phyloP scores from a whole-genome alignment of 92 coral and sea anemone species.

The Parazoanthus swiftii region DNA sequence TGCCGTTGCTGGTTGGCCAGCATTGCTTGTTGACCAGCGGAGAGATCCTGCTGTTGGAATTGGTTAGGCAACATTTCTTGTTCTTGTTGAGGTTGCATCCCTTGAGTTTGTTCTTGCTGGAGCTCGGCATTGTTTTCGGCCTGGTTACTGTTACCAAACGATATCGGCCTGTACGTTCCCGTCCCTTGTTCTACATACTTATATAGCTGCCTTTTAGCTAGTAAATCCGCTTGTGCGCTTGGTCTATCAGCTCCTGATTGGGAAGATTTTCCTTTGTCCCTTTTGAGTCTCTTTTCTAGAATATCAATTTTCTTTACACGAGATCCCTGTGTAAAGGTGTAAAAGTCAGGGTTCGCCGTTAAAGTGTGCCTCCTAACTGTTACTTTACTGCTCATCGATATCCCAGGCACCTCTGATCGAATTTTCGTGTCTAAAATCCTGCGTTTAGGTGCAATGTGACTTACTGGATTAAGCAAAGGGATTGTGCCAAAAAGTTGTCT shows the following conservation, averaged over 20 bases:
- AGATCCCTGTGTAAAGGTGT: background rate
- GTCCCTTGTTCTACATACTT: background rate
- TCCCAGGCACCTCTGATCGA: conserved; percentile 62
- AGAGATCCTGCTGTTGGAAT: conserved; percentile 1
- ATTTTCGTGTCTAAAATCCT: background rate
- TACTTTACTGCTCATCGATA: background rate
- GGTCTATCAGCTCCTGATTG: background rate
- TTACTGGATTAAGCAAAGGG: conserved; percentile 73
- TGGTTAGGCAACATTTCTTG: conserved; percentile 13
- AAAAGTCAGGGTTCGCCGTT: background rate
- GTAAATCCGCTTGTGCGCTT: background rate
- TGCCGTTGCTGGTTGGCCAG: conserved; percentile 45
- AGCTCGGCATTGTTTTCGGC: background rate
- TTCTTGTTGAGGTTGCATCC: background rate
- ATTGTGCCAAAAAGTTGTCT: conserved; percentile 90
- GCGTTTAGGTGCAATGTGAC: conserved; percentile 7
- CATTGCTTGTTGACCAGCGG: conserved; percentile 39
- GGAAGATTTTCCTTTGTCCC: background rate
- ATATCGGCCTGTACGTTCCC: background rate
- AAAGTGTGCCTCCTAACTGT: background rate
- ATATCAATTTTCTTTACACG: background rate
- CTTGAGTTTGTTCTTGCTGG: conserved; percentile 5
- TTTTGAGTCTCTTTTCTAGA: conserved; percentile 10
- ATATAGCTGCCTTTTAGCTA: conserved; percentile 29
- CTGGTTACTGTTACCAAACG: background rate